Base-by-base conservation (phyloP, 1,140 invertebrate genomes). In the Heliconius eleuchia region DNA sequence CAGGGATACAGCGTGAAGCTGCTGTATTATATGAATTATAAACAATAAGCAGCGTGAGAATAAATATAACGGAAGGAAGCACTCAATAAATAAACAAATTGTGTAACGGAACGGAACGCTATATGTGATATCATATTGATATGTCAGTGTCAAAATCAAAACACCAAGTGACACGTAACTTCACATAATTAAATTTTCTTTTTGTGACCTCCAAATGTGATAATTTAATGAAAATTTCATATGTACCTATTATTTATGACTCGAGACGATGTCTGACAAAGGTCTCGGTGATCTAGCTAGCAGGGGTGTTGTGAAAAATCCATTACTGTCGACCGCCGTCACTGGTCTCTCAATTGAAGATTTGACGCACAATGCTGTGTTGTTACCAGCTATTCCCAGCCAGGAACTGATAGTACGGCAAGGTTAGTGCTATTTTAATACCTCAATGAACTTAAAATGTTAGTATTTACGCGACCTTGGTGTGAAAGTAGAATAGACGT, bases 81-180 rank as follows among this genome's bases (percentile, higher is more conserved):
- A n/a, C 27, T 42, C 73, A 79, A 77, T 77, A 55, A 72, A 77
- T 11, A 11, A 55, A 55, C 37, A 78, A 52, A 75, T 74, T 82
- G 79, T 66, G 42, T 72, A 82, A 82, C 78, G 81, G 27, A 77
- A 42, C 34, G 46, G 19, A 80, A 77, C 73, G 18, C 50, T 52
- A 52, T 19, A 52, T 52, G 18, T 19, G 50, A 52, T 52, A 52
- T 52, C 16, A 52, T 52, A 52, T 52, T 52, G 50, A 52, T 52
- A 74, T 80, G 84, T 84, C 82, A 83, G 52, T 82, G 82, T 83
- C 82, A 89, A 87, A 66, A 87, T 88, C 92, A 92, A 92, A 94
- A 94, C 91, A 94, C 87, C 85, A 85, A 87, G 90, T 94, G 92
- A 94, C 92, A 93, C 92, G 92, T 94, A 92, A 92, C 86, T 91